Conservation (phyloP, 2,888 invertebrate genomes). For the Cheilosia vernalis region DNA sequence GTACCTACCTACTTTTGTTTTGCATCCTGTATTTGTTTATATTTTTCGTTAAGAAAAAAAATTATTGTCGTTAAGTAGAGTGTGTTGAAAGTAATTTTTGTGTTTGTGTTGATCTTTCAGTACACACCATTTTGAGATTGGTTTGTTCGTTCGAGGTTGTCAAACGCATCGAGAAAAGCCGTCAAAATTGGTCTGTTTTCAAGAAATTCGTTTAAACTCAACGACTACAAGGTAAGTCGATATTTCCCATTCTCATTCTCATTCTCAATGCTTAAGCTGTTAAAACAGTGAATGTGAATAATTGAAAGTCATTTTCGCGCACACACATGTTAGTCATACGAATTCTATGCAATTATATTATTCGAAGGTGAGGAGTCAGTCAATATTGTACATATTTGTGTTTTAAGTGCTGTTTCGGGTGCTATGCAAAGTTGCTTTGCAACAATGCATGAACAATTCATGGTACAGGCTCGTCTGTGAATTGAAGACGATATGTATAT, state of each 20-base stretch:
- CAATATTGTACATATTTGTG: background rate
- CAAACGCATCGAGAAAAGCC: constrained; percentile 77
- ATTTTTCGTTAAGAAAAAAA: constrained; percentile 5
- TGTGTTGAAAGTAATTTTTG: background rate
- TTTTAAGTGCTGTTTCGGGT: background rate
- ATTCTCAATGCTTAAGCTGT: background rate
- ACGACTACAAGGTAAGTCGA: constrained; percentile 80
- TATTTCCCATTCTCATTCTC: background rate
- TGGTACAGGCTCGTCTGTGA: background rate
- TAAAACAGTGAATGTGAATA: background rate
- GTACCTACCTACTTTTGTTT: no score
- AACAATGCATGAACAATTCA: no score
- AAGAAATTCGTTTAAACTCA: constrained; percentile 82
- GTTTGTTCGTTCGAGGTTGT: constrained; percentile 33
- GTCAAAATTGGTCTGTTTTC: constrained; percentile 83
- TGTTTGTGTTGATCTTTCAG: constrained; percentile 57
- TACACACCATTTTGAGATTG: constrained; percentile 17
- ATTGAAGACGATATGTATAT: background rate
- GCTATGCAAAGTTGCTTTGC: background rate
- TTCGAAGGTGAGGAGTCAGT: constrained; percentile 8
- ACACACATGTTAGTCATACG: constrained; percentile 19
- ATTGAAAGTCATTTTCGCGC: constrained; percentile 10
- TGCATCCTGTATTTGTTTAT: constrained; percentile 22
- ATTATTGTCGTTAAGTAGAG: background rate
- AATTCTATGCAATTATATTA: constrained; percentile 47